phyloP scores from a whole-genome alignment of 2,888 invertebrate species.

The Drosophila fungiperda region DNA sequence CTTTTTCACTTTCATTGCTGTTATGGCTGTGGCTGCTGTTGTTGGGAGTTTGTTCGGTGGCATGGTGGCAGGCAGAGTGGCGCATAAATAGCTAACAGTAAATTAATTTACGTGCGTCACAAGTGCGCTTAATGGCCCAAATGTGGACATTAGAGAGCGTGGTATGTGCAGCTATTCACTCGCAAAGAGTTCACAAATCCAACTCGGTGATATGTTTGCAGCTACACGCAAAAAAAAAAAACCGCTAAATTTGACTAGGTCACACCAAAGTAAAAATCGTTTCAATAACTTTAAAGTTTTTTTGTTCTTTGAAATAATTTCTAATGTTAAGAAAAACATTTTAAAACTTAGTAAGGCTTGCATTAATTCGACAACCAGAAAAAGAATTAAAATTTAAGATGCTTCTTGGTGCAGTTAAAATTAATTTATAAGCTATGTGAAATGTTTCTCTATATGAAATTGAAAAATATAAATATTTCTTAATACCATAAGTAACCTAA shows the following conservation, averaged over 20 bases:
- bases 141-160: conserved; percentile 40
- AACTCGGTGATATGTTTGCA: conserved; percentile 47
- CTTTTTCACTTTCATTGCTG: conserved; percentile 27
- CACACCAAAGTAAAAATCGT: not conserved
- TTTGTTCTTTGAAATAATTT: too few relatives aligned
- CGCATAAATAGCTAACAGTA: conserved; percentile 71
- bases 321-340: too few relatives aligned
- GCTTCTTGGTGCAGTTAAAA: too few relatives aligned
- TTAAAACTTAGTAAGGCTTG: too few relatives aligned
- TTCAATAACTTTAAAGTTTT: not conserved
- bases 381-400: too few relatives aligned
- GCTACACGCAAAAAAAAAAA: not conserved
- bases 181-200: conserved; percentile 47
- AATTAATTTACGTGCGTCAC: conserved; percentile 76
- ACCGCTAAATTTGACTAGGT: not conserved
- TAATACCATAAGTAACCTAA: not conserved
- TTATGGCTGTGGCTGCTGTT: conserved; percentile 20
- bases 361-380: too few relatives aligned
- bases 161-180: conserved; percentile 27
- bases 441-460: not conserved
- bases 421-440: not conserved
- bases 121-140: conserved; percentile 71
- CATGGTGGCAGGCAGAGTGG: not conserved
- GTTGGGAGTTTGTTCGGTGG: conserved; percentile 6
- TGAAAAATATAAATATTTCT: not conserved